Evolutionary conservation across 2,797 vertebrate species (phyloP), one percentile per base, ranked within the genome.

Genomic region (Synanceia verrucosa): DNA sequence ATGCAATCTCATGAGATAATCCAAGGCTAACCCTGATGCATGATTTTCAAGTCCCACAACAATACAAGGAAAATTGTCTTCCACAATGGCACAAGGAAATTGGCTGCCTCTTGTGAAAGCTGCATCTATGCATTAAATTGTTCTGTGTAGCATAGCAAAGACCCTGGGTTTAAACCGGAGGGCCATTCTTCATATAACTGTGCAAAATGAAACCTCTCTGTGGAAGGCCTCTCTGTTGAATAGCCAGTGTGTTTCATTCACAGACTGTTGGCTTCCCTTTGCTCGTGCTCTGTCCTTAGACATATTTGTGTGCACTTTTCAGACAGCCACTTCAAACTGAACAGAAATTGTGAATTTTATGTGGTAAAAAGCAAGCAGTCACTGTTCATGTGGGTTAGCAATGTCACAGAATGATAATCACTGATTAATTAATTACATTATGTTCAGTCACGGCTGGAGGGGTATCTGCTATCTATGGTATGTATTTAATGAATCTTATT

Each of bases 61-160:
- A 78, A 76, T 78, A 53, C 31, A 72, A 74, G 47, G 72, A n/a
- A 68, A 78, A 76, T 31, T 51, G 34, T 70, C 70, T 16, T 3
- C n/a, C 10, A 21, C 39, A 65, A 63, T 41, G 74, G 47, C 50
- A 55, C 33, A 61, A 50, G 34, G 33, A 76, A 74, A 81, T 63
- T 56, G 65, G 2, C 24, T 19, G 37, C 12, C 47, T 26, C 55
- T 79, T 71, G 50, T 71, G 52, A 67, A 57, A 73, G 51, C 24
- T 46, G 41, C 29, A 60, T 37, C 63, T 36, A 18, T 13, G 58
- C 59, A 61, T 68, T 19, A 47, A 41, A 62, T 44, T 81, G 64
- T 77, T 68, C 66, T 65, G 57, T 44, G 48, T 19, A 55, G 51
- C 33, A 28, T 6, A 39, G 46, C 63, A 51, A 66, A 64, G 76